These are phyloP conservation scores for Agrilus mali DNA, from an alignment of 2,888 invertebrate genomes.

Conservation along the genomic window DNA sequence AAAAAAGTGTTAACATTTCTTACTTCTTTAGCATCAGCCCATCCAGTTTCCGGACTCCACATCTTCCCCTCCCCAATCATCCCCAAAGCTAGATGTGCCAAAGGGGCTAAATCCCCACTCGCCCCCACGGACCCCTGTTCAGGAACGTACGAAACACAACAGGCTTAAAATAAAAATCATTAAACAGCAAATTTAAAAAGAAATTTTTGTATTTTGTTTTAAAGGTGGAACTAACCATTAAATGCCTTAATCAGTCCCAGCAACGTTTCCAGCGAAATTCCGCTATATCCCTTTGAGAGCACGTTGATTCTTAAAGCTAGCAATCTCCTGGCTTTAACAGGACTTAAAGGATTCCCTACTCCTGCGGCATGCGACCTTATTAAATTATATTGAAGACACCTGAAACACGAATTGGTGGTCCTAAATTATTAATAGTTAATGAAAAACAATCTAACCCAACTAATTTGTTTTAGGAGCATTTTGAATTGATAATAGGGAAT, in stretches of 20 bases:
- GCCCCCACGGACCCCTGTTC: slow-evolving; percentile 58
- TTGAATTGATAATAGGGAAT: too few species aligned
- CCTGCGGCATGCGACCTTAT: slow-evolving; percentile 53
- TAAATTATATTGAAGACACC: slow-evolving; percentile 48
- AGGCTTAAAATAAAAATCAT: slow-evolving; percentile 30
- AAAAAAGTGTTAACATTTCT: too few species aligned
- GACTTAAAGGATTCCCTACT: slow-evolving; percentile 46
- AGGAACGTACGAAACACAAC: slow-evolving; percentile 51
- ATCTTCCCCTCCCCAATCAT: slow-evolving; percentile 54
- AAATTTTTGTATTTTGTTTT: not conserved
- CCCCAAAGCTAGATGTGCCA: slow-evolving; percentile 52
- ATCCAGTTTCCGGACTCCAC: slow-evolving; percentile 53
- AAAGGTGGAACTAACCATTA: slow-evolving; percentile 38
- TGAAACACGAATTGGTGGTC: slow-evolving; percentile 18
- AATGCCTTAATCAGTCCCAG: slow-evolving; percentile 47
- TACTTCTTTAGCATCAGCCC: slow-evolving; percentile 45
- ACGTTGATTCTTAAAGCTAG: slow-evolving; percentile 52
- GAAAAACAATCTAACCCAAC: too few species aligned
- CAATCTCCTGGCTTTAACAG: slow-evolving; percentile 46
- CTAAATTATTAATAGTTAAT: too few species aligned
- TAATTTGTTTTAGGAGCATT: too few species aligned
- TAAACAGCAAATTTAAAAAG: not conserved
- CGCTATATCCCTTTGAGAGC: slow-evolving; percentile 54
- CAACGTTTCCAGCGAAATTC: slow-evolving; percentile 45
- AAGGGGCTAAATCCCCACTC: slow-evolving; percentile 51